These are phyloP conservation scores for Papilio machaon DNA, from an alignment of 1,140 invertebrate genomes.

Conservation along the genomic window DNA sequence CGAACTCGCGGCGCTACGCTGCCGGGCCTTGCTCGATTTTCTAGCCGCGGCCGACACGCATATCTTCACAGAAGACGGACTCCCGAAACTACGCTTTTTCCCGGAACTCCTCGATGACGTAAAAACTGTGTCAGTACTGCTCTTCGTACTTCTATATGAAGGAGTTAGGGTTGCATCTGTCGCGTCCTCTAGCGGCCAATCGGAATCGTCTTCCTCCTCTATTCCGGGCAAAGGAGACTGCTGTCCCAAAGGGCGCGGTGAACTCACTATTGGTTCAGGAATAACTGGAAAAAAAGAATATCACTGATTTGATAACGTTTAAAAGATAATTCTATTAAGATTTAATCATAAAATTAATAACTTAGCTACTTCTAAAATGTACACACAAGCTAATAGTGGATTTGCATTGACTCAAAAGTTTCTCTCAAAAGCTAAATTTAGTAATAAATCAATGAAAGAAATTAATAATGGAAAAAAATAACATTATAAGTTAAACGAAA, in stretches of 20 bases:
- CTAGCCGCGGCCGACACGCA: slow-evolving; percentile 77
- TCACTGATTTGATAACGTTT: slow-evolving; percentile 17
- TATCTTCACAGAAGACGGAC: slow-evolving; percentile 77
- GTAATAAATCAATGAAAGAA: slow-evolving; percentile 12
- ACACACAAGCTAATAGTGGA: neutral
- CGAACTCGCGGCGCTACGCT: slow-evolving; percentile 69
- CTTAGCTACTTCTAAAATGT: neutral
- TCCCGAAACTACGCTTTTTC: slow-evolving; percentile 74
- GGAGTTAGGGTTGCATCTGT: slow-evolving; percentile 78
- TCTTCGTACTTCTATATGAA: slow-evolving; percentile 79
- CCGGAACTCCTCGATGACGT: slow-evolving; percentile 76
- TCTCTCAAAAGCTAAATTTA: neutral
- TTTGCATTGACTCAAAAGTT: neutral
- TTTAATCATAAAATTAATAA: neutral
- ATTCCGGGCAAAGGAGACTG: slow-evolving; percentile 83
- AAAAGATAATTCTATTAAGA: slow-evolving; percentile 41
- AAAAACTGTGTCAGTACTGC: slow-evolving; percentile 76
- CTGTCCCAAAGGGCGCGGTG: slow-evolving; percentile 79
- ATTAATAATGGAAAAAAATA: slow-evolving; percentile 30
- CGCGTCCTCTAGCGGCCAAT: slow-evolving; percentile 80
- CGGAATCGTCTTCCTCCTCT: slow-evolving; percentile 84
- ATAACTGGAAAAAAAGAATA: slow-evolving; percentile 71
- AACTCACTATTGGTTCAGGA: slow-evolving; percentile 75
- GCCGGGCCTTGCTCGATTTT: slow-evolving; percentile 73
- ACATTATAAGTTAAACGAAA: slow-evolving; percentile 4